Evolutionary conservation across 2,113 vertebrate species (phyloP).

Genomic region (Gnathonemus echidnorhynchus): DNA sequence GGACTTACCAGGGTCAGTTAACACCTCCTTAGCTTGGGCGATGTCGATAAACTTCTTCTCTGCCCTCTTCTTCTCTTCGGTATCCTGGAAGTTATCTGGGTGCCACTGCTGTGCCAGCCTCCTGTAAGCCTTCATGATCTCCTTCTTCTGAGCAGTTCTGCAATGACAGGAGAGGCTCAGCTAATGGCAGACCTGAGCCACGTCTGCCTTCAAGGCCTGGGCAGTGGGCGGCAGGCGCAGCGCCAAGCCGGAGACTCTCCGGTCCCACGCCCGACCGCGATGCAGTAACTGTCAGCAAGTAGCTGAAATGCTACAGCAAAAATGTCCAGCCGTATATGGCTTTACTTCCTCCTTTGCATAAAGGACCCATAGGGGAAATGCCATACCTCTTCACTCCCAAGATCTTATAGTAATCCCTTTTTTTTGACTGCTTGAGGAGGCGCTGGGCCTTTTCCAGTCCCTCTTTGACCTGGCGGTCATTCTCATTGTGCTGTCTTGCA

Average conservation of each 20-base stretch:
- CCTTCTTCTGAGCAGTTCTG: slow-evolving; percentile 93
- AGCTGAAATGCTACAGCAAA: not conserved
- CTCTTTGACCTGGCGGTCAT: slow-evolving; percentile 86
- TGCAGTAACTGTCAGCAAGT: not conserved
- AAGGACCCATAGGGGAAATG: not conserved
- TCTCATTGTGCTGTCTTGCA: slow-evolving; percentile 79
- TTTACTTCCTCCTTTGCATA: not conserved
- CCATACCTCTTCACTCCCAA: slow-evolving; percentile 90
- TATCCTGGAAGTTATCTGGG: slow-evolving; percentile 92
- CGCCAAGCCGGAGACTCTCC: not conserved
- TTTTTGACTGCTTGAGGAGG: slow-evolving; percentile 90
- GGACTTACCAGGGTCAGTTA: slow-evolving; percentile 83
- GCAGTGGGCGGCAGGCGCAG: not conserved
- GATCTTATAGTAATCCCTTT: slow-evolving; percentile 97
- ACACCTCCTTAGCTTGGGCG: slow-evolving; percentile 94
- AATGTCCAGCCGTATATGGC: not conserved
- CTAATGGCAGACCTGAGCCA: not conserved
- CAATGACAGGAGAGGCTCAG: not conserved
- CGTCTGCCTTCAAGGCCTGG: not conserved
- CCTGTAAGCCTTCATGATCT: slow-evolving; percentile 95
- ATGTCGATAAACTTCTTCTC: slow-evolving; percentile 98
- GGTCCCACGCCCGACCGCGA: not conserved
- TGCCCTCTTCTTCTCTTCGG: slow-evolving; percentile 89
- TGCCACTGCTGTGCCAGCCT: slow-evolving; percentile 95
- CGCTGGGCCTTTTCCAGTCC: slow-evolving; percentile 85